Percentiles rank a stretch among this genome's conserved stretches.
These are phyloP conservation scores for Eulacestoma nigropectus DNA, from an alignment of 2,113 vertebrate genomes.

Conservation along the genomic window DNA sequence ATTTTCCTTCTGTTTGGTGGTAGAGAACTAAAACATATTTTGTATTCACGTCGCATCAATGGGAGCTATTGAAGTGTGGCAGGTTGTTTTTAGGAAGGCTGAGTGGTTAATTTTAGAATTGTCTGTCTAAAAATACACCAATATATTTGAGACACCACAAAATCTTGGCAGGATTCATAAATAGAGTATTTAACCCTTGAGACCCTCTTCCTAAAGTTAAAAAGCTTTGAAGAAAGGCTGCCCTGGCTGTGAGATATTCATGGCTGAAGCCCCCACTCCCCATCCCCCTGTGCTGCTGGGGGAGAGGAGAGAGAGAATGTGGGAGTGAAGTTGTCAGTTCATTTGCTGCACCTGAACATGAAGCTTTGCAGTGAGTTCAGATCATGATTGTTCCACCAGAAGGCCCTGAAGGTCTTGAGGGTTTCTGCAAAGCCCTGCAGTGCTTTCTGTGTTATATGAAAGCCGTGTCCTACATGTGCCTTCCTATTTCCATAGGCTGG, in stretches of 20 bases:
- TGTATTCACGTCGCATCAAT: conserved; percentile 4
- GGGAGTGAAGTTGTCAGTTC: background rate
- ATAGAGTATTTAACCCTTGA: background rate
- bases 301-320: no score
- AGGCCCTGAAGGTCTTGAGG: background rate
- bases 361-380: background rate
- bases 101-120: conserved; percentile 11
- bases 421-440: background rate
- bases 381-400: background rate
- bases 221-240: accelerated
- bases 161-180: background rate
- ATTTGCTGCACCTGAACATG: background rate
- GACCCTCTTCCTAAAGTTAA: background rate
- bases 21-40: background rate
- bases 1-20: background rate
- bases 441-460: background rate
- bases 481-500: background rate
- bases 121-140: background rate
- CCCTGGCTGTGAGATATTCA: background rate
- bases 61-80: background rate
- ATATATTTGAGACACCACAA: background rate
- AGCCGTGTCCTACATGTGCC: background rate
- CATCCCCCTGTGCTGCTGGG: background rate
- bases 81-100: background rate
- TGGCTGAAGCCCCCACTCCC: background rate